Evolutionary conservation across 2,888 invertebrate species (phyloP), one percentile per base, ranked within the genome.

Genomic region (Epsilonema sp.): DNA sequence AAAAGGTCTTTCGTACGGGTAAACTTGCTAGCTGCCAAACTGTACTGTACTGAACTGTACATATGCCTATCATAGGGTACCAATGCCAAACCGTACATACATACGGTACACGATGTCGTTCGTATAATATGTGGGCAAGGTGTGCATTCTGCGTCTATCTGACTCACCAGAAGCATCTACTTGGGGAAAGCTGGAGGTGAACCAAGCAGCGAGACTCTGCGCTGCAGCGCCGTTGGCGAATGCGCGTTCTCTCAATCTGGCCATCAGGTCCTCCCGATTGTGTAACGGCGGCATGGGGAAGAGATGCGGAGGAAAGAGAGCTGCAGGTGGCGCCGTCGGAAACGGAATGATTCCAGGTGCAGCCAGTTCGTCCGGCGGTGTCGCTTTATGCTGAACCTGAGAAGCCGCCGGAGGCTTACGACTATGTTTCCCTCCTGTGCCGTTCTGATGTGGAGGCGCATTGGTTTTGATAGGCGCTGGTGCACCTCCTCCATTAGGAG

Each of bases 241-340:
- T 3, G 36, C 46, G 44, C 43, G 37, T 38, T 48, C 48, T 38
- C 48, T 23, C 22, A 41, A n/a, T 21, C 45, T 37, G 20, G 5
- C 24, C 19, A 37, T 37, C 46, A 47, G 20, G 5, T 46, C 37
- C 37, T 48, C 48, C 23, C 45, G 5, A 16, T 11, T 19, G 24
- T 13, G 16, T 8, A 42, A 16, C 8, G 42, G 11, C 39, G 19
- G 8, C 31, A 31, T 31, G 31, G 31, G 31, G 31, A 31, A 31
- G 8, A 31, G 8, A 11, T 16, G 8, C 8, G 31, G n/a, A n/a
- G 22, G 8, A n/a, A n/a, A 8, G 20, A n/a, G n/a, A 31, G 11
- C 16, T 8, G 11, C 16, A 8, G 31, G 31, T 8, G 31, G 31
- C 16, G 8, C 31, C 8, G 11, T n/a, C 11, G 31, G 31, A 16